Evolutionary conservation across 2,888 invertebrate species (phyloP).

Genomic region (Euproctis similis): DNA sequence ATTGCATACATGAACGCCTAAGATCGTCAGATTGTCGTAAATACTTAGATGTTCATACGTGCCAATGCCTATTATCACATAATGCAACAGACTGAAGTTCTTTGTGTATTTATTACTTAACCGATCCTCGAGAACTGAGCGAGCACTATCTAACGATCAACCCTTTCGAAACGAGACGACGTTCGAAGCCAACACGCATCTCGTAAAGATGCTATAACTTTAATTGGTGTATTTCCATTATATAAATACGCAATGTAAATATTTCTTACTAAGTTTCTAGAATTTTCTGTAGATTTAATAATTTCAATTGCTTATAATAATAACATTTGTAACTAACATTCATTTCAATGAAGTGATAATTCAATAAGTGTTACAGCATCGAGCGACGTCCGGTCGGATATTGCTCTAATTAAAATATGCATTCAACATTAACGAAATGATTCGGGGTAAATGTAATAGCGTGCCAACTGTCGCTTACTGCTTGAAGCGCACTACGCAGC

Average conservation of each 20-base stretch:
- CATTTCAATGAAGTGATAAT: background rate
- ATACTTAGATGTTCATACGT: too few species aligned
- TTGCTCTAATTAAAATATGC: conserved; percentile 9
- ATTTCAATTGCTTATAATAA: too few species aligned
- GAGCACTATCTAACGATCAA: conserved; percentile 65
- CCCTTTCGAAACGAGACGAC: conserved; percentile 72
- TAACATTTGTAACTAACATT: background rate
- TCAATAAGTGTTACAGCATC: conserved; percentile 8
- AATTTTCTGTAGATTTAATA: too few species aligned
- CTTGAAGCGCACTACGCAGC: conserved; percentile 73
- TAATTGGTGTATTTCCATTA: too few species aligned
- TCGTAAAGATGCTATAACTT: too few species aligned
- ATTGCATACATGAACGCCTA: too few species aligned
- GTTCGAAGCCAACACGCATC: conserved; percentile 38
- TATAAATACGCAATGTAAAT: too few species aligned
- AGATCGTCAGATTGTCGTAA: too few species aligned
- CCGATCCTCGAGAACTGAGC: conserved; percentile 52
- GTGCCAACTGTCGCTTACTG: conserved; percentile 66
- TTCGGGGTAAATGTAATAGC: conserved; percentile 48
- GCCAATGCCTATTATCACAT: too few species aligned
- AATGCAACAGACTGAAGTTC: too few species aligned
- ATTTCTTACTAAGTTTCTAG: too few species aligned
- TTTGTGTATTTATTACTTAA: too few species aligned
- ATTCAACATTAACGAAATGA: conserved; percentile 24
- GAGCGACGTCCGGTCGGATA: conserved; percentile 8